Evolutionary conservation across 2,113 vertebrate genomes (phyloP).

Genomic region (Jaculus jaculus): DNA sequence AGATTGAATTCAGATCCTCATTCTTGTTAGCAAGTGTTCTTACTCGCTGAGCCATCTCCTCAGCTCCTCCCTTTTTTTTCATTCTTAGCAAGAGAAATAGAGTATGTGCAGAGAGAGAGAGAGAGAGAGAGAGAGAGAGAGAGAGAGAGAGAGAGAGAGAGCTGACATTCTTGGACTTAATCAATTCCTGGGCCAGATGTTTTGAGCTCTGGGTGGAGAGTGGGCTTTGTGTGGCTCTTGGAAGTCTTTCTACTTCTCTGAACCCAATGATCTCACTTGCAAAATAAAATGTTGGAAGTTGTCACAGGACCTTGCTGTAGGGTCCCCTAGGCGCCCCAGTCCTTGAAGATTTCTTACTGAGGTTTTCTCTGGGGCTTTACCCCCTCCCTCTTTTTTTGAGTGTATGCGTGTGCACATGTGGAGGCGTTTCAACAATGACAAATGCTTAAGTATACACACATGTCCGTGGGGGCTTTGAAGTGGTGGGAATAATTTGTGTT

Average conservation of each 20-base stretch:
- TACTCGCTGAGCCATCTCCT: too few relatives aligned
- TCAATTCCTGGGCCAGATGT: background rate
- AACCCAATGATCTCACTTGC: background rate
- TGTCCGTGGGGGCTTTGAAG: too few relatives aligned
- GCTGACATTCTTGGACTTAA: background rate
- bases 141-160: background rate
- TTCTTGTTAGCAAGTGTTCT: too few relatives aligned
- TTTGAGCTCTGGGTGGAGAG: background rate
- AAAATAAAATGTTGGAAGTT: background rate
- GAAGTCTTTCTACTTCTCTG: background rate
- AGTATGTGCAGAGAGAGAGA: background rate
- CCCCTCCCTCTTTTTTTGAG: too few relatives aligned
- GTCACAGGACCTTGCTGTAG: background rate
- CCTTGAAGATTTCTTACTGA: too few relatives aligned
- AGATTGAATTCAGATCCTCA: too few relatives aligned
- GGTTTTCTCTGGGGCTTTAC: too few relatives aligned
- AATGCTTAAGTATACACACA: too few relatives aligned
- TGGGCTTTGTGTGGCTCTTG: background rate
- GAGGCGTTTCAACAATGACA: too few relatives aligned
- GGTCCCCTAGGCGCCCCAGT: too few relatives aligned
- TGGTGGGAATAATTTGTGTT: too few relatives aligned
- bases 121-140: background rate
- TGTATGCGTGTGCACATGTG: too few relatives aligned
- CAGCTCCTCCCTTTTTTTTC: background rate
- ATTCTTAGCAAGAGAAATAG: conserved; percentile 70